A percentile compares a stretch with the other conserved stretches of the same genome.
phyloP scores from a whole-genome alignment of 1,140 invertebrate species.

The Globodera ellingtonae region DNA sequence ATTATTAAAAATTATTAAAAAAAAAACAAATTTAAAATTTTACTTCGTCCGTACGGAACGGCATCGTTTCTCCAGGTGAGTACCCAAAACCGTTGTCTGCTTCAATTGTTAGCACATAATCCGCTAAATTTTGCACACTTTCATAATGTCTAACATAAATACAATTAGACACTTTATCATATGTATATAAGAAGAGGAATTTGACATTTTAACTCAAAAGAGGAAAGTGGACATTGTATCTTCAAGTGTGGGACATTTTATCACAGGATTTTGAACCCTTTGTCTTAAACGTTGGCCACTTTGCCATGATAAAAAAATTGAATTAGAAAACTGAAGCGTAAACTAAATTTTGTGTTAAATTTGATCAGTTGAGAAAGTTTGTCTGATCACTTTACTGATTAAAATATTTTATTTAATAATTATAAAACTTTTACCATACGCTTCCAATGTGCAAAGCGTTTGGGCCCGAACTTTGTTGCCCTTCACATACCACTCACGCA shows the following conservation, averaged over 20 bases:
- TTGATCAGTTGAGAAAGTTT: too few relatives aligned
- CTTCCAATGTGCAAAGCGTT: constrained; percentile 45
- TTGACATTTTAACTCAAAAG: neutral
- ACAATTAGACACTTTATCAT: too few relatives aligned
- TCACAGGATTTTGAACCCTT: too few relatives aligned
- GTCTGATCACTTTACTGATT: too few relatives aligned
- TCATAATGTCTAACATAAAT: too few relatives aligned
- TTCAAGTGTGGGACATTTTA: too few relatives aligned
- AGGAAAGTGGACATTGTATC: too few relatives aligned
- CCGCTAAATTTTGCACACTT: neutral
- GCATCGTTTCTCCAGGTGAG: constrained; percentile 49
- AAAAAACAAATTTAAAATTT: constrained; percentile 20
- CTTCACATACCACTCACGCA: constrained; percentile 59
- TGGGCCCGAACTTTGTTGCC: constrained; percentile 22
- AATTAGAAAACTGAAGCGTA: too few relatives aligned
- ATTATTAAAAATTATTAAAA: constrained; percentile 14
- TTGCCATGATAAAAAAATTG: too few relatives aligned
- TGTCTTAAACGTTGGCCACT: too few relatives aligned
- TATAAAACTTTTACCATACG: neutral
- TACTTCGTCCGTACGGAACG: constrained; percentile 53
- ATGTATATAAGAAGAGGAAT: neutral
- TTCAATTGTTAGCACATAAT: constrained; percentile 57
- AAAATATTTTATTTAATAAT: too few relatives aligned
- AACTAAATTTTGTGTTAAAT: too few relatives aligned
- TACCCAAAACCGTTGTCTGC: constrained; percentile 63